Conservation (phyloP, 2,797 vertebrate genomes). For the Melanotaenia pygmaea region DNA sequence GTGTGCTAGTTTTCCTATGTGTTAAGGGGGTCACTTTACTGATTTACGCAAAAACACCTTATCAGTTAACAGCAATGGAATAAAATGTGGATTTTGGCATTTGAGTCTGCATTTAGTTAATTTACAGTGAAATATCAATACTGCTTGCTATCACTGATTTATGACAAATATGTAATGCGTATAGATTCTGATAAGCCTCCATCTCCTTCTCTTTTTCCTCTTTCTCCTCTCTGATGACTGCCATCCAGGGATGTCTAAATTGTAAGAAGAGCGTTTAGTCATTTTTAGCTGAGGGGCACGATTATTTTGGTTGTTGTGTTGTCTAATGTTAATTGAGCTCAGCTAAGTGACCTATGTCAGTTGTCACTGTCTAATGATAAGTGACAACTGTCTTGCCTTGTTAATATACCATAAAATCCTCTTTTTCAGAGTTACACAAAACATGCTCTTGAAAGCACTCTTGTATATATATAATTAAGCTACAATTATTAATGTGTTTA, state of each 20-base stretch:
- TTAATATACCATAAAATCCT: conserved; percentile 50
- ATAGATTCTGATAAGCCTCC: conserved; percentile 60
- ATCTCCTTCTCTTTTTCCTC: conserved; percentile 15
- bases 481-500: conserved; percentile 8
- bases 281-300: conserved; percentile 44
- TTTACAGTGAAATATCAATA: conserved; percentile 1
- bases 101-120: conserved; percentile 4
- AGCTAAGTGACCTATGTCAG: conserved; percentile 65
- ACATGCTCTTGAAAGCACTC: conserved; percentile 13
- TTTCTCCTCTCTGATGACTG: conserved; percentile 33
- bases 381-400: conserved; percentile 62
- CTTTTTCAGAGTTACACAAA: conserved; percentile 8
- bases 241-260: conserved; percentile 58
- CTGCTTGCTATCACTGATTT: conserved; percentile 29
- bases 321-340: conserved; percentile 59
- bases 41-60: conserved; percentile 45
- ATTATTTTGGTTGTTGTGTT: conserved; percentile 57
- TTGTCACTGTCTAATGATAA: conserved; percentile 58
- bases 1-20: conserved; percentile 26
- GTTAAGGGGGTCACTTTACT: conserved; percentile 48
- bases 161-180: conserved; percentile 42
- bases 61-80: conserved; percentile 16
- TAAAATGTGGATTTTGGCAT: conserved; percentile 19
- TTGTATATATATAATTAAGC: background rate
- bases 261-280: conserved; percentile 50